phyloP scores from a whole-genome alignment of 2,797 vertebrate genomes.

The Rhinichthys osculus region DNA sequence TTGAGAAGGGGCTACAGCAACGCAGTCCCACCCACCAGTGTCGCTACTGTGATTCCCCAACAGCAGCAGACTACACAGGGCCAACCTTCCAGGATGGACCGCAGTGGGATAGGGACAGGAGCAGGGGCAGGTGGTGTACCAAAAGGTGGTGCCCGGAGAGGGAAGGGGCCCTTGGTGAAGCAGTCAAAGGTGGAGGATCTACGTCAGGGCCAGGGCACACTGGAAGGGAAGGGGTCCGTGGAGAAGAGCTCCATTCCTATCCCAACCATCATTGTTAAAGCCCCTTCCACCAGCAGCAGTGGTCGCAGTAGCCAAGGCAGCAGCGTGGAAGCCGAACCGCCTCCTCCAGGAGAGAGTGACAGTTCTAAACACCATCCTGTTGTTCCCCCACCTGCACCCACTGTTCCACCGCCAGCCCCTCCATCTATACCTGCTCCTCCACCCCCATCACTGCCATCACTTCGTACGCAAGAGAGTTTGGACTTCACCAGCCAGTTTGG shows the following conservation, averaged over 20 bases:
- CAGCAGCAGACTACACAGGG: conserved; percentile 79
- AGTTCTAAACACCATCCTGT: conserved; percentile 76
- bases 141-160: conserved; percentile 80
- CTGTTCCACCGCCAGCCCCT: conserved; percentile 81
- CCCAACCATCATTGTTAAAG: conserved; percentile 94
- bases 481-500: conserved; percentile 92
- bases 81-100: conserved; percentile 75
- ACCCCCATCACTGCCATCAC: conserved; percentile 76
- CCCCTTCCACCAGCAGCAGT: conserved; percentile 94
- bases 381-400: conserved; percentile 73
- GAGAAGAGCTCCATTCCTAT: conserved; percentile 94
- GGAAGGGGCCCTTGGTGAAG: conserved; percentile 90
- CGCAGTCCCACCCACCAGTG: conserved; percentile 76
- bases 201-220: conserved; percentile 74
- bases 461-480: conserved; percentile 80
- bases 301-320: conserved; percentile 94
- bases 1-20: conserved; percentile 81
- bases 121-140: conserved; percentile 66
- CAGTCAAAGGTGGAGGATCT: conserved; percentile 91
- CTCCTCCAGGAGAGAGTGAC: conserved; percentile 72
- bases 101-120: conserved; percentile 70
- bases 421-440: conserved; percentile 75
- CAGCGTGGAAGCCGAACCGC: conserved; percentile 87
- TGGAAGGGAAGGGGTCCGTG: conserved; percentile 79
- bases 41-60: conserved; percentile 78